Base-by-base conservation (phyloP, 2,888 invertebrate species). In the Noctua janthina region DNA sequence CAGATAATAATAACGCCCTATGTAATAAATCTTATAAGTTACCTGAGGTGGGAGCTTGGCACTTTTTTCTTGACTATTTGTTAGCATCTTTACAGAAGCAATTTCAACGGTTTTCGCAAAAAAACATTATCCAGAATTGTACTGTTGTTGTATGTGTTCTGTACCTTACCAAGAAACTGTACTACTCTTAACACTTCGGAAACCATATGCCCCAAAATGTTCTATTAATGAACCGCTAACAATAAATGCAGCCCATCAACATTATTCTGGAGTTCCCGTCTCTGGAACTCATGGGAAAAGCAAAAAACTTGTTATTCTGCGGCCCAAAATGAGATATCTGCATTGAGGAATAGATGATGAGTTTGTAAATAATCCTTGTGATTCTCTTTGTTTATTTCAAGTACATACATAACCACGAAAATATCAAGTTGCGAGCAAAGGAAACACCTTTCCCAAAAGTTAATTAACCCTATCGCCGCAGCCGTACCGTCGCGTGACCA, bases 1-100 rank as follows among this genome's bases (percentile, higher is more conserved):
- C 49, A 83, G 68, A 86, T 86, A 83, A 80, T 79, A 76, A 72
- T 43, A 81, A 64, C 46, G 20, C 49, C 73, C 17, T 11, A 15
- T 29, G 66, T 67, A 62, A 84, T 79, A 68, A 78, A 79, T 49
- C 17, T 76, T 35, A 15, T 49, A n/a, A 17, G 13, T 35, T 54
- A 56, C 15, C 2, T 29, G 15, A 72, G 15, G 46, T 23, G 46
- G 35, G 5, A n/a, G 29, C 49, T n/a, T 15, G 11, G 0, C 4
- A n/a, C 6, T 29, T 59, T 76, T 35, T 1, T 29, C 43, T 29
- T 49, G 3, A 49, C n/a, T 11, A 43, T 6, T 17, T 54, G 15
- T 54, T 13, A 75, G 23, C 29, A 29, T 29, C 29, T 29, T 29
- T 29, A 29, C 29, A 29, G 29, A 29, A 29, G 29, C 20, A 49